Evolutionary conservation across 1,140 invertebrate species (phyloP), one percentile per base, ranked within the genome.

Genomic region (Drosophila sturtevanti): DNA sequence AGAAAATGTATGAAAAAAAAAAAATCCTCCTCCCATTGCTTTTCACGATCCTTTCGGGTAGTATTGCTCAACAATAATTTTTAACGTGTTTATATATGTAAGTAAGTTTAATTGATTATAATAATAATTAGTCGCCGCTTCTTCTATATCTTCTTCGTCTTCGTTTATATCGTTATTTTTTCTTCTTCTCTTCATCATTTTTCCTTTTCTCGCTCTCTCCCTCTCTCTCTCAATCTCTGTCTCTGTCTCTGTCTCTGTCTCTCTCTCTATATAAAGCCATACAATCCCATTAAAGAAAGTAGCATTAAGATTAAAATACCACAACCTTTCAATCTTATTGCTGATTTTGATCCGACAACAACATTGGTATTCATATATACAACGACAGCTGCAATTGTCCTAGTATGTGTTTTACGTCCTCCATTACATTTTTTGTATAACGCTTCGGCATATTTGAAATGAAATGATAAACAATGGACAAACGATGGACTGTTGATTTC

Each of bases 391-490:
- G 41, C 16, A 21, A 48, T 48, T 21, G 41, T 48, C 41, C 41
- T 16, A 10, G 18, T 48, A 48, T 48, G 41, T 16, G 16, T 48
- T 4, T 48, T 48, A 10, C 18, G 41, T 14, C 5, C 18, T 11
- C 41, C 41, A 48, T 21, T 35, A 14, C 84, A 87, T 1, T 10
- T 27, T 16, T 67, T 65, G 24, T 71, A 75, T 44, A 87, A 48
- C n/a, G 71, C 18, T 1, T 76, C 66, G 14, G 59, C n/a, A 38
- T 87, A 87, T 7, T 51, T 51, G 11, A 89, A 80, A 11, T 58
- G 69, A 27, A 77, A 87, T n/a, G 78, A 68, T 38, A 87, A 24
- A 16, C 84, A 87, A 9, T 89, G 56, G 1, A 79, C 7, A 3
- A 51, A 4, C 2, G 41, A 0, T 1, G 12, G 3, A 11, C 51